Evolutionary conservation across 2,113 vertebrate species (phyloP).

Genomic region (Sardina pilchardus): DNA sequence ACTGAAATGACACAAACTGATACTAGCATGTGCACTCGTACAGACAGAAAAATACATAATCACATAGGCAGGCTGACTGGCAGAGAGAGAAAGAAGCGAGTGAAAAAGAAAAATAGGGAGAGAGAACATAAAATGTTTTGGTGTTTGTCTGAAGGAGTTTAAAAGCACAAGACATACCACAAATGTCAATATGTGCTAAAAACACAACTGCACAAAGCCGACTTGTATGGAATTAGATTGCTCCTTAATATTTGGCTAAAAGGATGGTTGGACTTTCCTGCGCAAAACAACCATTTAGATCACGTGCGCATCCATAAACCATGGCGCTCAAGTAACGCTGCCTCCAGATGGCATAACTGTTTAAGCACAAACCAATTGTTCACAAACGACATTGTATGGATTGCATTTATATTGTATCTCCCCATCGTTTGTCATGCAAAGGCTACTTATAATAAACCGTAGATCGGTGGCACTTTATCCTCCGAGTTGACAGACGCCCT

Average conservation of each 20-base stretch:
- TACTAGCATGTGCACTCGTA: slow-evolving; percentile 29
- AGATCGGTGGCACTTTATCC: background rate
- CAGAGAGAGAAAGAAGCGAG: background rate
- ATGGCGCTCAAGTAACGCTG: background rate
- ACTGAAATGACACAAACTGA: background rate
- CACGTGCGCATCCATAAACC: background rate
- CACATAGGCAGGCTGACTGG: background rate
- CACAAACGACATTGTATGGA: background rate
- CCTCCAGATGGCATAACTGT: background rate
- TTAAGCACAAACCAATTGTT: background rate
- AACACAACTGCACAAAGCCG: background rate
- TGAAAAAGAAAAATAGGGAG: background rate
- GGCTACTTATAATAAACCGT: background rate
- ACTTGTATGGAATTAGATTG: background rate
- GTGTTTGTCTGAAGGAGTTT: no score
- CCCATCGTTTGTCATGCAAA: background rate
- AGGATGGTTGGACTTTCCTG: background rate
- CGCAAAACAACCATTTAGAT: background rate
- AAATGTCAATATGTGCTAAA: background rate
- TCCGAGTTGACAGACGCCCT: background rate
- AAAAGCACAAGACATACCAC: no score
- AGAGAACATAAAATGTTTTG: background rate
- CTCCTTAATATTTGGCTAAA: background rate
- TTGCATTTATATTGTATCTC: background rate
- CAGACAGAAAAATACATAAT: slow-evolving; percentile 20